Evolutionary conservation across 2,113 vertebrate genomes (phyloP).

Genomic region (Calypte anna): DNA sequence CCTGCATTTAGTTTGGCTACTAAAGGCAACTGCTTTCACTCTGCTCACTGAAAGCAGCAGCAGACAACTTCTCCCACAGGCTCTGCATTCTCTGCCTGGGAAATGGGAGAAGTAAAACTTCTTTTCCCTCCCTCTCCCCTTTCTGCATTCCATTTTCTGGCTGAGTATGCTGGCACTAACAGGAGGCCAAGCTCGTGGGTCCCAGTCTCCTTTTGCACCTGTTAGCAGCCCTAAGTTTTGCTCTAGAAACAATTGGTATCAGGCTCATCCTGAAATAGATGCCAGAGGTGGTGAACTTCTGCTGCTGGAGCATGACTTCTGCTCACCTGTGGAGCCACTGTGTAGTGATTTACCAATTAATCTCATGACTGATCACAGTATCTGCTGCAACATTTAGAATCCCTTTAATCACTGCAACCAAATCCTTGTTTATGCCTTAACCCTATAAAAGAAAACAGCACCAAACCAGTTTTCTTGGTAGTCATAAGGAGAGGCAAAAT

Average conservation of each 20-base stretch:
- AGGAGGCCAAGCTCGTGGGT: neutral
- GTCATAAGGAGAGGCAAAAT: neutral
- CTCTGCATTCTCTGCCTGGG: neutral
- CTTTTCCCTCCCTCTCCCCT: neutral
- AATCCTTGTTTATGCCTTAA: neutral
- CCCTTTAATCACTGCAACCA: neutral
- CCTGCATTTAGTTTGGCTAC: constrained; percentile 7
- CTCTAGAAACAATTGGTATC: neutral
- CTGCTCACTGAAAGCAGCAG: neutral
- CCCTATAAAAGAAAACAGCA: neutral
- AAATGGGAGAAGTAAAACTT: neutral
- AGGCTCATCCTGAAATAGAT: neutral
- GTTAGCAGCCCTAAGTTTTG: neutral
- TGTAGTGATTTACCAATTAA: constrained; percentile 1
- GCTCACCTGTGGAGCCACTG: neutral
- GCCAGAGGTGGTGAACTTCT: neutral
- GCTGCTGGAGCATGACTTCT: neutral
- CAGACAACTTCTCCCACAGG: neutral
- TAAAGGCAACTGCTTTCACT: neutral
- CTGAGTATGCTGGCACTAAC: accelerated
- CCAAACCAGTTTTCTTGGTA: neutral
- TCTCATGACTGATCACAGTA: neutral
- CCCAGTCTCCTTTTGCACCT: neutral
- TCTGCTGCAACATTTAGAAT: neutral
- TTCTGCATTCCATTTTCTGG: neutral